Base-by-base conservation (phyloP, 2,888 invertebrate genomes). In the Agrenia bidenticulata region DNA sequence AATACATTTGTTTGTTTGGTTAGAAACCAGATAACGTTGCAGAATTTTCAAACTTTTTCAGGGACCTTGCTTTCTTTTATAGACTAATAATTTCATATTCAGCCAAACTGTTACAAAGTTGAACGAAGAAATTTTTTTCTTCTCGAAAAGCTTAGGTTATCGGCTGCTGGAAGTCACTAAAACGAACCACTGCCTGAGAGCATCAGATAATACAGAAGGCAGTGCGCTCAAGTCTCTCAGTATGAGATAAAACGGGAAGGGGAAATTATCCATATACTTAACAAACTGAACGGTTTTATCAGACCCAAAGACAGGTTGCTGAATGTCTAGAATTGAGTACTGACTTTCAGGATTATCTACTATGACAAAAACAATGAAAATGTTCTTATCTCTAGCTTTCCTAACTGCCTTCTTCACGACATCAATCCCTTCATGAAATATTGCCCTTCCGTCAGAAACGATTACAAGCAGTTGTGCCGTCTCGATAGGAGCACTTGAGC, bases 151-250 rank as follows among this genome's bases (percentile, higher is more conserved):
- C n/a, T n/a, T n/a, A n/a, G n/a, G n/a, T 72, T 65, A 72, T 49
- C 74, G 58, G 60, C 73, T 77, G 58, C 75, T 73, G 13, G 78
- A 77, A 23, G 89, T 89, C 15, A 96, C 92, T 67, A 98, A 82
- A 83, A 99, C 98, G 80, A 99, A 99, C 99, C 99, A 99, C 79
- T 99, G 98, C 64, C 97, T 83, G 68, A 99, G 83, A 0, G 98
- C 97, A 80, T 99, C 97, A 76, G 97, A 93, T 27, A 99, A 83
- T 1, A 96, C 92, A 39, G 86, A 84, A 0, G 99, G 98, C 65
- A 99, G 81, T 26, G 89, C 88, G 69, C 88, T 87, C 77, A 97
- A 88, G 78, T 98, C 94, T 65, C 93, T 83, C 27, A 99, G 85
- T 77, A 99, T 90, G 56, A 99, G 85, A 80, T 99, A 99, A 83